Base-by-base conservation (phyloP, 2,113 vertebrate species). In the Dasypus novemcinctus region DNA sequence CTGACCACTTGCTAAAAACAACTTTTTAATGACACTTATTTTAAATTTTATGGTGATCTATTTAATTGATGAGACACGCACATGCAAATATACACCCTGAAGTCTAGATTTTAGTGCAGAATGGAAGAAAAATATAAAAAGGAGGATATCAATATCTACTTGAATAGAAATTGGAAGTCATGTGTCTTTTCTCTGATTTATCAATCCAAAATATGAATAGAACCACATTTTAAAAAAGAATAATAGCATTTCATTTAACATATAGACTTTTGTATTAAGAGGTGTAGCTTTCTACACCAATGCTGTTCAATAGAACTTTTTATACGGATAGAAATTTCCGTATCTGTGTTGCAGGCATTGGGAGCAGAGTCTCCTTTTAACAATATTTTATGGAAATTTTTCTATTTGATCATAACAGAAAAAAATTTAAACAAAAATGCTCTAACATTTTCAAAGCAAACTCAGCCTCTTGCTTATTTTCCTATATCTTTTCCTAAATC, bases 391-490 rank as follows among this genome's bases (percentile, higher is more conserved):
- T n/a, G 29, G 59, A 95, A 91, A 88, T 69, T 59, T 95, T 94
- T 15, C 81, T 79, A 13, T 75, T 89, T 85, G 68, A 80, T 29
- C 61, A 88, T 38, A 95, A 84, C 83, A 97, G 79, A 81, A 96
- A 80, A 89, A 93, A 38, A 93, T 85, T 90, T 94, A 97, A 97
- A 88, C 68, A 97, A 96, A 97, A 97, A 91, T 69, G 75, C 0
- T 2, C 72, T 97, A 84, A 86, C 21, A 96, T 97, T 94, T 96
- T 98, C 94, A 86, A 96, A 95, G 87, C 78, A 96, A 96, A 97
- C 95, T 96, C 96, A 97, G 98, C 98, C 97, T 98, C 98, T 97
- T 95, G 93, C 97, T 98, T 95, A 96, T 98, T 98, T 98, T 98
- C 97, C 84, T 97, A 46, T 97, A 98, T 97, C 96, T 92, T 98